Evolutionary conservation across 2,888 invertebrate genomes (phyloP), one percentile per base, ranked within the genome.

Genomic region (Salpingus planirostris): DNA sequence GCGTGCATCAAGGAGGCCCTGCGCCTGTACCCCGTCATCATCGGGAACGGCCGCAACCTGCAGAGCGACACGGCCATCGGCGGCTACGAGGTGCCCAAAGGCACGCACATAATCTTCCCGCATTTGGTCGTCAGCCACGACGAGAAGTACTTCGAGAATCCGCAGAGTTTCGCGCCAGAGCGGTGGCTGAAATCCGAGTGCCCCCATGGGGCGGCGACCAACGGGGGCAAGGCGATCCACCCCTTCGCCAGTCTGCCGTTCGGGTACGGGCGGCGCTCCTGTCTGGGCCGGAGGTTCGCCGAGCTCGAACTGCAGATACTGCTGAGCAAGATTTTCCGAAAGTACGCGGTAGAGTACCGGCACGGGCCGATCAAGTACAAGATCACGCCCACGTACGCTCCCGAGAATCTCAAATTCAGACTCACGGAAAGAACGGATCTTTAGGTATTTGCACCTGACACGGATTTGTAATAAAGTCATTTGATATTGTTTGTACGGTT

Each of bases 21-120:
- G 49, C 71, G 84, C 80, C 79, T 88, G 64, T 82, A 80, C 60
- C 88, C 87, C 5, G 84, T 87, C 10, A 83, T 84, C 42, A 74
- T 84, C 52, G 87, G 86, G 21, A 83, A 87, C 49, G 82, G 83
- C 3, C 70, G 88, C 46, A 80, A 79, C 54, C 70, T 84, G 29
- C 80, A 83, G 59, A 73, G 78, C 5, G 81, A 87, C 60, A 68
- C 84, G 2, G 69, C 82, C 7, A 76, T 88, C 51, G 76, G 77
- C 36, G 87, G 86, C 39, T 88, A 82, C 55, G 68, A 76, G 55
- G 76, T 89, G 40, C 87, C 88, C 8, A 83, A 84, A 67, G 87
- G 86, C 24, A 81, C 83, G 0, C 80, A 84, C 61, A 72, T 86
- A 18, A 80, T 86, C 44, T 79, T 86, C 52, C 84, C 84, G 31